Base-by-base conservation (phyloP, 1,140 invertebrate genomes). In the Anoplolepis gracilipes region DNA sequence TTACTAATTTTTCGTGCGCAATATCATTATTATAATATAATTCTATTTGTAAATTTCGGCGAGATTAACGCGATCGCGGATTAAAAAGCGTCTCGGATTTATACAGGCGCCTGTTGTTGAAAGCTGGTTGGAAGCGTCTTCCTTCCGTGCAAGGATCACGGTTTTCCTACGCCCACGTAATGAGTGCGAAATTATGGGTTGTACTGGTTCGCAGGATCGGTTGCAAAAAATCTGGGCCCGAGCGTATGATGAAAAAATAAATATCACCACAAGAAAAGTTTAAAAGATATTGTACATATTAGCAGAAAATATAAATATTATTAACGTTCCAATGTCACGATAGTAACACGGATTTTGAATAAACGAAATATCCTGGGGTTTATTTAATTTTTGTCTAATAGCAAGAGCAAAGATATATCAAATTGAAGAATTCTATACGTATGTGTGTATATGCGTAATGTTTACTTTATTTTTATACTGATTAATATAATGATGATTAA, bases 131-230 rank as follows among this genome's bases (percentile, higher is more conserved):
- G 64, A 81, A 77, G 55, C 53, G 11, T 72, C 62, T 30, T 69
- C 57, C 62, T 30, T 69, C 57, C 49, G 46, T 53, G 28, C 61
- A 33, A 77, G 33, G 22, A 73, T 85, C 39, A 25, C 46, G 11
- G 28, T 30, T 13, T 75, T 87, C 33, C 22, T 55, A 65, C 55
- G 65, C 11, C 36, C 59, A 69, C 81, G 28, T 85, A 87, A 85
- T 75, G 61, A 79, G 61, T 55, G 36, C 22, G 33, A 88, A 88
- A 88, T 88, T 87, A 85, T 78, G n/a, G 59, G 19, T n/a, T n/a
- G n/a, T 79, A 42, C 16, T 57, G 1, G 85, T 6, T n/a, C n/a
- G 42, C 36, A 82, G 36, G 53, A 13, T 46, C 65, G 67, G 2
- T 6, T 73, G 13, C 7, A 33, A 72, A 73, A 72, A 25, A 25